Conservation (phyloP, 2,113 vertebrate species). For the Hippocampus zosterae region DNA sequence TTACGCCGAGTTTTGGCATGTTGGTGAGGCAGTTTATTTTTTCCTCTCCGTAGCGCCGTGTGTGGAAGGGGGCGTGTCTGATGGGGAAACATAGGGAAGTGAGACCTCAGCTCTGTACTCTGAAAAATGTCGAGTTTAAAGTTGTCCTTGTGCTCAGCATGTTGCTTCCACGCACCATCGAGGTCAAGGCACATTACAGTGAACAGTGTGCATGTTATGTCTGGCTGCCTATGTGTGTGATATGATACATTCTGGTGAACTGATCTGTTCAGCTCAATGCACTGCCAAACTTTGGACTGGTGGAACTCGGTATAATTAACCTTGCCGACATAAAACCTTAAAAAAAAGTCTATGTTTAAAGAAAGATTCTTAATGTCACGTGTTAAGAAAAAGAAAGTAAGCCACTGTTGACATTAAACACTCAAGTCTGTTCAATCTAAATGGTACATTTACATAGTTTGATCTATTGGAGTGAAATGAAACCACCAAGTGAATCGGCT, state of each 20-base stretch:
- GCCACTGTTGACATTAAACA: not conserved
- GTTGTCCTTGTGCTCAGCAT: slow-evolving; percentile 4
- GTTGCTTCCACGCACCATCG: slow-evolving; percentile 9
- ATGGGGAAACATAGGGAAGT: slow-evolving; percentile 29
- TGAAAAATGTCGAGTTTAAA: slow-evolving; percentile 19
- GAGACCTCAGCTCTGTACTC: slow-evolving; percentile 15
- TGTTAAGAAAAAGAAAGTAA: not conserved
- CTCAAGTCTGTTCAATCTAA: not conserved
- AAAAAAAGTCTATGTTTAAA: not conserved
- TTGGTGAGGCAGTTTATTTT: slow-evolving; percentile 2
- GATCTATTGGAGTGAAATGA: not conserved
- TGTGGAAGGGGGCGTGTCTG: slow-evolving; percentile 68
- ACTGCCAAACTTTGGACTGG: not conserved
- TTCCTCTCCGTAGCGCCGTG: slow-evolving; percentile 27
- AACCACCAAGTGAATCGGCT: too few relatives aligned
- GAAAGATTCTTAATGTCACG: not conserved
- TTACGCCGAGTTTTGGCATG: slow-evolving; percentile 10
- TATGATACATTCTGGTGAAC: not conserved
- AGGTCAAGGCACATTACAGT: slow-evolving; percentile 1
- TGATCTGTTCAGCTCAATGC: not conserved
- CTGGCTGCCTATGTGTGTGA: not conserved
- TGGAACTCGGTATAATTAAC: not conserved
- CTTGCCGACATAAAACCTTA: not conserved
- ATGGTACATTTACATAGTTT: not conserved
- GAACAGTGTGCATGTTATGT: slow-evolving; percentile 28